Base-by-base conservation (phyloP, 2,888 invertebrate species). In the Boloria selene region DNA sequence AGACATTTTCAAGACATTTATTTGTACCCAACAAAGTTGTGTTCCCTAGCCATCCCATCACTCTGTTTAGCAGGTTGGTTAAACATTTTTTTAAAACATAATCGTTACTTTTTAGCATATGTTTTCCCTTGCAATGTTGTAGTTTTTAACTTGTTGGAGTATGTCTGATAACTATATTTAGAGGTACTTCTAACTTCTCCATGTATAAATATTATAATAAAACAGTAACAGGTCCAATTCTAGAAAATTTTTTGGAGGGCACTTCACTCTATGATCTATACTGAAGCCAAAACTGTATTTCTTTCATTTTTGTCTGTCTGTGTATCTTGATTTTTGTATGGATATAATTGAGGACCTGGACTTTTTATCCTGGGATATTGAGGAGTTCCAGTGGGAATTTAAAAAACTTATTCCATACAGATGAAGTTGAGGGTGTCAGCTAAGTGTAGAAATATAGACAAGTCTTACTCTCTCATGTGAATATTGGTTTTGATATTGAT, bases 1-100 rank as follows among this genome's bases (percentile, higher is more conserved):
- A 51, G 51, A 51, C 51, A 51, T 51, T 51, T 51, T 51, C 17
- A 51, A 22, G 5, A 51, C 13, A 16, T 51, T 51, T 22, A 51
- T 51, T 51, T 51, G 16, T 51, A 51, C 22, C 51, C 51, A 51
- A 51, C 17, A 18, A 51, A 51, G 51, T 22, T 51, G 17, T 18
- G 51, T 51, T 22, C 17, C 17, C 22, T 51, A 51, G 51, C 51
- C 22, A 51, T 51, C 13, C 51, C 51, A 18, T 16, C 22, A 51
- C 22, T 51, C 17, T 22, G 22, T 51, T 18, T 51, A 51, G 51
- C 17, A 51, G 51, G 51, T 51, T 44, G 44, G 44, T 44, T 44
- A 44, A 44, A 14, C 44, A 44, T 44, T 44, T 44, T 44, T 44
- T 44, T 22, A 3, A 44, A 44, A 14, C 14, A 3, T 44, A 10